Base-by-base conservation (phyloP, 2,797 vertebrate genomes). In the Galago senegalensis region DNA sequence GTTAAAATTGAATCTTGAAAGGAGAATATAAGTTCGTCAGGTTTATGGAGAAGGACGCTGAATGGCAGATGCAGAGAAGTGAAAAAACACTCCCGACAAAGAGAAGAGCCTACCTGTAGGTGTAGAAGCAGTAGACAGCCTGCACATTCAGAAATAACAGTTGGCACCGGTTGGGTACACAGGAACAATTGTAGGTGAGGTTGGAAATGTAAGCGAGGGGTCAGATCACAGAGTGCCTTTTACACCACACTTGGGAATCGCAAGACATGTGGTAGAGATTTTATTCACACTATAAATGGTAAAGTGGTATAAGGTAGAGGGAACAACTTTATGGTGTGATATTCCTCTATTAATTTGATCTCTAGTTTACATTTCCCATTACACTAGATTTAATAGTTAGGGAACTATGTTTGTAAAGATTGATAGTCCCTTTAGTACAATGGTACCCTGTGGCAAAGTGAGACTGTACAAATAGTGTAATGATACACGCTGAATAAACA, bases 291-390 rank as follows among this genome's bases (percentile, higher is more conserved):
- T 29, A 8, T 84, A 97, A 94, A 95, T 76, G 75, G 77, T 65
- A 63, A 89, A 87, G 58, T 81, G 58, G 86, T 93, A 70, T 89
- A 95, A 94, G 73, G 76, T 72, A 85, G 43, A 82, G 73, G 14
- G 76, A 89, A 77, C 76, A 92, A 92, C 80, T 97, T 97, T 76
- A 97, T 95, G 89, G 70, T 90, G 87, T 95, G 94, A 93, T 95
- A 91, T 73, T 94, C 84, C 61, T 97, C 81, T 86, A 89, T 97
- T 97, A 91, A 97, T 98, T 98, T 98, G 21, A 95, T 96, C 89
- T 98, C 95, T 93, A 87, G 77, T 95, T 98, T 97, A 80, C 20
- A 79, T 96, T 98, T 98, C 43, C 83, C 61, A 58, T 97, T 96
- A 77, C 46, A 34, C 80, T 94, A 95, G 91, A 96, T 91, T 97